Base-by-base conservation (phyloP, 2,113 vertebrate genomes). In the Eulemur rufifrons region DNA sequence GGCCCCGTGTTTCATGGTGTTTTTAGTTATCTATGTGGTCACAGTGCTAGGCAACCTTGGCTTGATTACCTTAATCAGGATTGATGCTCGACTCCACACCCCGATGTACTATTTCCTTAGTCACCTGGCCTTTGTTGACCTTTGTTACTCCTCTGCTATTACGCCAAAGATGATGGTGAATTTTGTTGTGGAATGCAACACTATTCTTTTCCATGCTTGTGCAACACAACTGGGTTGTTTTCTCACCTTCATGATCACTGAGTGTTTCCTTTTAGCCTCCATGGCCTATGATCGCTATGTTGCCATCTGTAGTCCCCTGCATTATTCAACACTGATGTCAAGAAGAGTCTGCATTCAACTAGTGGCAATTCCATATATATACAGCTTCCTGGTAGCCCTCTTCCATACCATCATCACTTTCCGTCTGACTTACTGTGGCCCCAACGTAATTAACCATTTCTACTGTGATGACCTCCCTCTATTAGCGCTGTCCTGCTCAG, bases 101-200 rank as follows among this genome's bases (percentile, higher is more conserved):
- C 97, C 98, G 2, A 97, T 95, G 98, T 97, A 98, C 64, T 98
- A 93, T 84, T 98, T 98, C 63, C 90, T 81, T 29, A 97, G 98
- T 8, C 97, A 97, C n/a, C 47, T 98, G 47, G 98, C 98, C 71
- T 98, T 98, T 69, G 88, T 97, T n/a, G 97, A 98, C 45, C 39
- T 97, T 21, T 97, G 96, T 3, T 98, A 97, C 89, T 97, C 97
- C 4, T 98, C 98, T 0, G 2, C 92, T 27, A 97, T 97, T 18
- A 96, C 94, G 0, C 98, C 96, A 0, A 98, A 97, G 93, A 97
- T 97, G 95, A 90, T 98, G 61, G 37, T 95, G 54, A 98, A 96
- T 61, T 97, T 97, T 2, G 0, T 96, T 2, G 96, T 97, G 21
- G 47, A 96, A 23, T 6, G 39, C 5, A 97, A 96, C 37, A 93